Evolutionary conservation across 2,888 invertebrate genomes (phyloP), one percentile per base, ranked within the genome.

Genomic region (Drosophila vallismaia): DNA sequence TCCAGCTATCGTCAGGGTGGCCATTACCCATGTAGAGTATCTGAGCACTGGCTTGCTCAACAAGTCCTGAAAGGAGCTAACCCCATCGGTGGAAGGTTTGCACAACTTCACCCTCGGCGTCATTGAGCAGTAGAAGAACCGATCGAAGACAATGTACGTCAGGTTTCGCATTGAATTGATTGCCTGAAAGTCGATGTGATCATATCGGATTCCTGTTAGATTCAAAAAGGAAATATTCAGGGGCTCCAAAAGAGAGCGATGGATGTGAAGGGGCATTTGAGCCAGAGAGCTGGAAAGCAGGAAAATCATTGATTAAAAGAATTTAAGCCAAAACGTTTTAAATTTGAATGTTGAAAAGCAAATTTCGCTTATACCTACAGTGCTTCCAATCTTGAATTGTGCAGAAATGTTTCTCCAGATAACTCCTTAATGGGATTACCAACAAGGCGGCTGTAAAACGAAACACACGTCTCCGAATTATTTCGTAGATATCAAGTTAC

Each of bases 81-180:
- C 91, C 90, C 95, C 95, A 86, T 95, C 94, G 10, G 93, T 93
- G 26, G 92, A 91, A 0, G 95, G 95, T 33, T 91, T 92, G 77
- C 95, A 95, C 75, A 92, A 92, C 52, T 92, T 91, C 5, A 94
- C 93, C 42, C 91, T 90, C 0, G 94, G 94, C 0, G 93, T 93
- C 88, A 93, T 94, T 2, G 93, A 93, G 79, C 95, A 95, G 84
- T 93, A 94, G 76, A 93, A 92, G 83, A 94, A 95, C 46, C 93
- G 93, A 72, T 93, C 93, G 72, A 94, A 94, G 73, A 94, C 93
- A 88, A 94, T 92, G 63, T 93, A 93, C 62, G 93, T 92, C 24
- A 94, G 89, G 9, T 92, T 91, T 0, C 51, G 36, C 63, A 94
- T 90, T 2, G 85, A 72, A 36, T 91, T 89, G 59, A 95, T 93